Conservation (phyloP, 2,888 invertebrate species). For the Reticulitermes lucifugus region DNA sequence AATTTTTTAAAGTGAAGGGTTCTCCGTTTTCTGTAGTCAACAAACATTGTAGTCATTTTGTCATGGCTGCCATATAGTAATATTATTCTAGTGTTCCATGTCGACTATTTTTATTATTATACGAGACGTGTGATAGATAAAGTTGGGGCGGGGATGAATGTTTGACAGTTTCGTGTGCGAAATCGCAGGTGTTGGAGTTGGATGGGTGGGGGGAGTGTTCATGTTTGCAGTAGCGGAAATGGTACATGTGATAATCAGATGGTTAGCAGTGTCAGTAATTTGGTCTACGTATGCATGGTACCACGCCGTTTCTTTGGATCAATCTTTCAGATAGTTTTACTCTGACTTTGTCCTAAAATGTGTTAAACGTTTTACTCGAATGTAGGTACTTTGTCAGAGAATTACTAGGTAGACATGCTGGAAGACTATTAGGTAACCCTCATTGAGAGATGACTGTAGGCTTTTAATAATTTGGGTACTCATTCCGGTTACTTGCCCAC, state of each 20-base stretch:
- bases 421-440: too few relatives aligned
- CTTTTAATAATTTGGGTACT: too few relatives aligned
- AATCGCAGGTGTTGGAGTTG: slow-evolving; percentile 47
- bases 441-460: too few relatives aligned
- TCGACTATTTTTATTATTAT: not conserved
- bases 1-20: slow-evolving; percentile 47
- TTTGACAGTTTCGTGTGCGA: slow-evolving; percentile 45
- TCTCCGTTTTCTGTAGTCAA: slow-evolving; percentile 20
- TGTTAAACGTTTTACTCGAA: too few relatives aligned
- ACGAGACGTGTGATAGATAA: not conserved
- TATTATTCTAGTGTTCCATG: not conserved
- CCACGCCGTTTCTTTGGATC: slow-evolving; percentile 24
- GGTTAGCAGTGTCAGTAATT: slow-evolving; percentile 16
- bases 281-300: not conserved
- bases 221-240: slow-evolving; percentile 32
- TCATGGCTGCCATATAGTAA: slow-evolving; percentile 45
- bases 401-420: too few relatives aligned
- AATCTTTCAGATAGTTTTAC: not conserved
- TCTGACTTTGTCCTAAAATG: too few relatives aligned
- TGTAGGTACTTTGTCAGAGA: too few relatives aligned
- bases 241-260: slow-evolving; percentile 47
- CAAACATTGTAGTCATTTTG: slow-evolving; percentile 40
- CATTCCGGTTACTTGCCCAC: too few relatives aligned
- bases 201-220: not conserved
- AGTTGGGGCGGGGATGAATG: not conserved